Evolutionary conservation across 2,888 invertebrate species (phyloP).

Genomic region (Colletes collaris): DNA sequence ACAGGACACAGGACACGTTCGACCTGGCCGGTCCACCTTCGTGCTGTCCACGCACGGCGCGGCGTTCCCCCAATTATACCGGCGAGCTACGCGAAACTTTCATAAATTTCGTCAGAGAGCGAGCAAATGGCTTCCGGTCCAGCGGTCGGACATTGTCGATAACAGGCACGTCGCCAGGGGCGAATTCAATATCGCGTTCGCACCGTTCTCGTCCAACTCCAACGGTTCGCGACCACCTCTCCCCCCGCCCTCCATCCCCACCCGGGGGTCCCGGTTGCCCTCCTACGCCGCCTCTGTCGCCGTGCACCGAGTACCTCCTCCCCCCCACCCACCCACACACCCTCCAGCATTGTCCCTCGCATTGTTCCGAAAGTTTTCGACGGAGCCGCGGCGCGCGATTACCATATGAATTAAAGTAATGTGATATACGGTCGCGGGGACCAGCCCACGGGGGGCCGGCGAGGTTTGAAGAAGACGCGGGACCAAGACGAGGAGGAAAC

Average conservation of each 20-base stretch:
- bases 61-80: too few relatives aligned
- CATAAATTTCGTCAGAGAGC: conserved; percentile 77
- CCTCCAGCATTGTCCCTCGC: conserved; percentile 60
- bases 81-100: conserved; percentile 73
- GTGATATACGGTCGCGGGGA: conserved; percentile 86
- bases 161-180: conserved; percentile 77
- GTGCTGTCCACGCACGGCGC: too few relatives aligned
- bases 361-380: conserved; percentile 75
- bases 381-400: conserved; percentile 84
- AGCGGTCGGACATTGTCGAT: conserved; percentile 79
- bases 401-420: conserved; percentile 93
- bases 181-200: conserved; percentile 81
- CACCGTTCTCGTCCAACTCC: conserved; percentile 65
- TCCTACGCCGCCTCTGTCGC: conserved; percentile 16
- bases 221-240: conserved; percentile 40
- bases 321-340: conserved; percentile 43
- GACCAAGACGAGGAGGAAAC: conserved; percentile 25
- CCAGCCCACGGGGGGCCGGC: conserved; percentile 26
- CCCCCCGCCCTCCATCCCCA: conserved; percentile 24
- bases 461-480: conserved; percentile 56
- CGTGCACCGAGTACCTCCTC: conserved; percentile 4
- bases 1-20: too few relatives aligned
- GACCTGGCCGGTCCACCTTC: too few relatives aligned
- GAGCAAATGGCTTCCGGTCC: conserved; percentile 52
- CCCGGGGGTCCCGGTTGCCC: conserved; percentile 8